These are phyloP conservation scores for Gordius sp. DNA, from an alignment of 2,888 invertebrate species.

Conservation along the genomic window DNA sequence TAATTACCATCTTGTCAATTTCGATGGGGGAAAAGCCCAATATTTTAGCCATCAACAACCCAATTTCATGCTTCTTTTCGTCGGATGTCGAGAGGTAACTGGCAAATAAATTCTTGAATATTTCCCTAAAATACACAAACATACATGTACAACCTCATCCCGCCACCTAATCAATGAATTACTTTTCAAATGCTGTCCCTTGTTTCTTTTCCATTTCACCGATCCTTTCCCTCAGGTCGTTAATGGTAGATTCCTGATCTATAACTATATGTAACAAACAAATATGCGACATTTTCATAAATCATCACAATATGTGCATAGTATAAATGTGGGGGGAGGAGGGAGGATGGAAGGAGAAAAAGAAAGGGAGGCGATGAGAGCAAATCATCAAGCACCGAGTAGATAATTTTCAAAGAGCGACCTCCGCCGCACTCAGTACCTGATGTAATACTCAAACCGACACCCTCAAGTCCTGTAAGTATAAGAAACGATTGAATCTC, in stretches of 20 bases:
- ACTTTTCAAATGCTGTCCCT: background rate
- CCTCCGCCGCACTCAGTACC: conserved; percentile 6
- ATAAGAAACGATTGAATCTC: too few species aligned
- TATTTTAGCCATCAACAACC: background rate
- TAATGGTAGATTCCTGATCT: background rate
- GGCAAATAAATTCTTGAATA: conserved; percentile 1
- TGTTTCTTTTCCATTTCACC: background rate
- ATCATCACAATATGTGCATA: too few species aligned
- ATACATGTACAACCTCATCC: too few species aligned
- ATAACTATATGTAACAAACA: too few species aligned
- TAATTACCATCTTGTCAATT: conserved; percentile 8
- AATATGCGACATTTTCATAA: too few species aligned
- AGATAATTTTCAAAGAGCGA: background rate
- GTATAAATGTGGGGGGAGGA: too few species aligned
- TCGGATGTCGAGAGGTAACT: background rate
- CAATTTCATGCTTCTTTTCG: background rate
- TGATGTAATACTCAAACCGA: conserved; percentile 12
- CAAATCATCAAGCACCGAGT: conserved; percentile 12
- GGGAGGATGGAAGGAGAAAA: too few species aligned
- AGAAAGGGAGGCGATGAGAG: background rate
- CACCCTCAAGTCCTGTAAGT: too few species aligned
- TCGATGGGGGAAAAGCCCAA: background rate
- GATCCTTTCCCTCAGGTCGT: background rate
- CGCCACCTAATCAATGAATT: background rate
- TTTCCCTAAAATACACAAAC: conserved; percentile 8